Evolutionary conservation across 2,797 vertebrate genomes (phyloP), one percentile per base, ranked within the genome.

Genomic region (Sparidentex hasta): DNA sequence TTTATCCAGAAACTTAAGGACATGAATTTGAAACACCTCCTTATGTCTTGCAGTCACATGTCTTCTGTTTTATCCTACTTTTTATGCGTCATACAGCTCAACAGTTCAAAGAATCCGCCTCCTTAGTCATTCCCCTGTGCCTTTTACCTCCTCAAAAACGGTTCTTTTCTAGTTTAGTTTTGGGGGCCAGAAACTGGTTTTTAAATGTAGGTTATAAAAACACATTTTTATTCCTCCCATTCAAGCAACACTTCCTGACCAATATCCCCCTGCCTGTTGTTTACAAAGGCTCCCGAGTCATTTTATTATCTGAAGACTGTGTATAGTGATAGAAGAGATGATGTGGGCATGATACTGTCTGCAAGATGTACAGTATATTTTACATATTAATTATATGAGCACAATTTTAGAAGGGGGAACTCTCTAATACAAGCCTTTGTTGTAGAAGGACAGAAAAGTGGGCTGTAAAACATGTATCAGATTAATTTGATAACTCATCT

Each of bases 121-220:
- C 78, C 72, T 67, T 20, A 70, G 75, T 29, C 61, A 56, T 85
- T 74, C 71, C 76, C 82, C 76, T 81, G 92, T 94, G 93, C 93
- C 92, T 93, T 92, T 83, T 51, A 76, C 78, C 66, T 67, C 56
- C 59, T 83, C 64, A 66, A 55, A 2, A 54, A 44, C 51, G 33
- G 71, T 38, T 38, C 8, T 38, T 38, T 38, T 38, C 38, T 38
- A 21, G 71, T 75, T 77, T 78, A 71, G 47, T 82, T 82, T 77
- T 75, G 20, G 48, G 81, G 62, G 77, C 71, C 73, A 81, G 74
- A 62, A 70, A 86, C 43, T 23, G 13, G 47, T 78, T 87, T 87
- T 86, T 38, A 58, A 69, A 18, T 46, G 41, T 41, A 7, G 33
- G 44, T 41, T 12, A 58, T 52, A 17, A 38, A n/a, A 55, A 79